Conservation (phyloP, 2,797 vertebrate species). For the Sebastes elongatus region DNA sequence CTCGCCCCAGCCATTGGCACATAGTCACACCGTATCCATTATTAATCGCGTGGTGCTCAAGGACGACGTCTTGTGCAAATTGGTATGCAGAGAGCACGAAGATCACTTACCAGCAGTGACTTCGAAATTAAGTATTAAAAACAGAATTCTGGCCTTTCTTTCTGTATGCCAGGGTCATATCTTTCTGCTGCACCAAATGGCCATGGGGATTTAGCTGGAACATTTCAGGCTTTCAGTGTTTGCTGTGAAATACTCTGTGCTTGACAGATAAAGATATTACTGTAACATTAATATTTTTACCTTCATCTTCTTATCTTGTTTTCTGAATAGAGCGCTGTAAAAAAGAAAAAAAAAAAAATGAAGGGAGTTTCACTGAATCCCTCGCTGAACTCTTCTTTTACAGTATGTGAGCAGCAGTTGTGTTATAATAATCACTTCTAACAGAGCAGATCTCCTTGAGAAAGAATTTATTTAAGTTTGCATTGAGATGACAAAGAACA, state of each 20-base stretch:
- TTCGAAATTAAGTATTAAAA: conserved; percentile 68
- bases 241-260: conserved; percentile 32
- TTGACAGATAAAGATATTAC: conserved; percentile 46
- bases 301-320: conserved; percentile 34
- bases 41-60: conserved; percentile 77
- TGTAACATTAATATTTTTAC: conserved; percentile 45
- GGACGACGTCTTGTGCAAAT: conserved; percentile 69
- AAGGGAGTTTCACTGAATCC: not conserved
- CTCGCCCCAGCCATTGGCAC: conserved; percentile 55
- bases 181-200: conserved; percentile 45
- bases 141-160: conserved; percentile 49
- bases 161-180: conserved; percentile 18
- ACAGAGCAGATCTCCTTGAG: conserved; percentile 3
- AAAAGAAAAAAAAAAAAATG: not conserved
- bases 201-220: conserved; percentile 27
- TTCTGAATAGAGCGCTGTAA: conserved; percentile 1
- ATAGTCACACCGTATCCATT: conserved; percentile 77
- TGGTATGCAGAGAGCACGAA: conserved; percentile 71
- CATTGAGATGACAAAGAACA: not conserved
- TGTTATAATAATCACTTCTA: not conserved
- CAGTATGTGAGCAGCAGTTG: not conserved
- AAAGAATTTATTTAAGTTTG: not conserved
- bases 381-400: not conserved
- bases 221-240: conserved; percentile 28
- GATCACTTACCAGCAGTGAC: conserved; percentile 71